Evolutionary conservation across 2,888 invertebrate genomes (phyloP).

Genomic region (Encarsia formosa): DNA sequence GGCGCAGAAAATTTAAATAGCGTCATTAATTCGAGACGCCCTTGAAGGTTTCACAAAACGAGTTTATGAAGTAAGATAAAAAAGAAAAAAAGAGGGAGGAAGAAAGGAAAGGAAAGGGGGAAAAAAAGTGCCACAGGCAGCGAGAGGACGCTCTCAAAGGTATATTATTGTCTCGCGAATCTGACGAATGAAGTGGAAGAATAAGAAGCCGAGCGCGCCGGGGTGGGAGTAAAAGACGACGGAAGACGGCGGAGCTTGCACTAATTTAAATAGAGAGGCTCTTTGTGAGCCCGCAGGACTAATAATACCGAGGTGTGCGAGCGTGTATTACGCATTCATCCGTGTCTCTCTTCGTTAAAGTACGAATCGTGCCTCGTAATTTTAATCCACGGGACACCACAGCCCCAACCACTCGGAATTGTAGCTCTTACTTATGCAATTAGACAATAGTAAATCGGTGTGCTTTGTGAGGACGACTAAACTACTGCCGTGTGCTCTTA

Average conservation of each 20-base stretch:
- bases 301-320: neutral
- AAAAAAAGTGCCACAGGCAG: neutral
- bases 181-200: conserved; percentile 15
- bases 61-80: conserved; percentile 5
- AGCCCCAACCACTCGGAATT: neutral
- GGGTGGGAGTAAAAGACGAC: neutral
- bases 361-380: conserved; percentile 34
- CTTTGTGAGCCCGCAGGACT: conserved; percentile 17
- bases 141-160: neutral
- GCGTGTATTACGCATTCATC: neutral
- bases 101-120: neutral
- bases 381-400: conserved; percentile 16
- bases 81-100: neutral
- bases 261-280: neutral
- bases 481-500: no score
- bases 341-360: conserved; percentile 30
- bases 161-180: neutral
- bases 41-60: neutral
- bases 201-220: neutral
- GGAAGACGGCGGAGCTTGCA: neutral
- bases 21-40: no score
- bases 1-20: no score
- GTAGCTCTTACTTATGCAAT: conserved; percentile 14
- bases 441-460: conserved; percentile 21
- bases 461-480: no score